A percentile compares a stretch with the other conserved stretches of the same genome.
Evolutionary conservation across 2,797 vertebrate species (phyloP).

Genomic region (Propithecus deckenii): DNA sequence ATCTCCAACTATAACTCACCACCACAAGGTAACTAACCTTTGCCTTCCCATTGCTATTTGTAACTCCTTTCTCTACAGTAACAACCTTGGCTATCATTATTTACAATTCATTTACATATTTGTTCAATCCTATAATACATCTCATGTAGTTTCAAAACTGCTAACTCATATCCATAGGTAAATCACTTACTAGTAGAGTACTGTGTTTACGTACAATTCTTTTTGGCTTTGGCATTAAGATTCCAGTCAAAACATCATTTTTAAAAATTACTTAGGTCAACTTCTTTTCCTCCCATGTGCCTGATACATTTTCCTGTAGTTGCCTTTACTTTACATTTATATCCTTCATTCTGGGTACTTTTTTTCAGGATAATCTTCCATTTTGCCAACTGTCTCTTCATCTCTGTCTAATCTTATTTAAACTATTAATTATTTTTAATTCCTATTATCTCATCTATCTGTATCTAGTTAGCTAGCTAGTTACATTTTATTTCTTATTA

Average conservation of each 20-base stretch:
- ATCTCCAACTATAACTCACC: neutral
- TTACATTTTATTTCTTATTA: neutral
- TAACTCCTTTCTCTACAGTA: neutral
- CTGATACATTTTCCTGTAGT: neutral
- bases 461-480: too few species aligned
- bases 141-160: neutral
- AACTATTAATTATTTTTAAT: neutral
- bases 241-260: neutral
- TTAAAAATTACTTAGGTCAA: neutral
- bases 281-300: neutral
- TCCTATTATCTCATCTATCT: neutral
- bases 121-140: neutral
- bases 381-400: neutral
- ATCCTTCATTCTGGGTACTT: neutral
- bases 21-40: neutral
- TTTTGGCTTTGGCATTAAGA: neutral
- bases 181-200: neutral
- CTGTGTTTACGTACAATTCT: neutral
- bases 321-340: neutral
- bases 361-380: neutral
- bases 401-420: neutral
- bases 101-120: neutral
- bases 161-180: neutral
- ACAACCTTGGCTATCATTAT: neutral
- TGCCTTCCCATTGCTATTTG: neutral